These are phyloP conservation scores for Ormyrus nitidulus DNA, from an alignment of 2,888 invertebrate genomes.

Conservation along the genomic window DNA sequence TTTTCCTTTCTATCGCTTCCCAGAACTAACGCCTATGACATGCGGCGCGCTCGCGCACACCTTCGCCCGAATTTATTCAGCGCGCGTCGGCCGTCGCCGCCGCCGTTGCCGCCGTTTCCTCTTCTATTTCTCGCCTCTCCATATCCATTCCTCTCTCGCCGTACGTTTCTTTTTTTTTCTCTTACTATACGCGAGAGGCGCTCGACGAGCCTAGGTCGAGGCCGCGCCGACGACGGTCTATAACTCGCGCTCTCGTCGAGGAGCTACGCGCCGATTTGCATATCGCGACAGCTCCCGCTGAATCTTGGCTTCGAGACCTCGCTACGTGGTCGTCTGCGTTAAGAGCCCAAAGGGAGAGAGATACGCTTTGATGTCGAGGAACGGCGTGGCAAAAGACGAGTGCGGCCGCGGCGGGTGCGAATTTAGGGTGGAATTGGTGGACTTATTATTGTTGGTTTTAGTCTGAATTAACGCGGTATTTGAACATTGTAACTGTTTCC, in stretches of 20 bases:
- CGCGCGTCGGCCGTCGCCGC: conserved; percentile 25
- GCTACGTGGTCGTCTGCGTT: background rate
- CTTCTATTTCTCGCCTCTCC: conserved; percentile 30
- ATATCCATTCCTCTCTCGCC: background rate
- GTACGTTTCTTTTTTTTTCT: conserved; percentile 1
- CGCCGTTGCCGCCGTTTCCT: conserved; percentile 15
- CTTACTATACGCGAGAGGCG: background rate
- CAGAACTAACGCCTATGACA: too few species aligned
- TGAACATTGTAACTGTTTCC: too few species aligned
- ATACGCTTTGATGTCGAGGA: conserved; percentile 38
- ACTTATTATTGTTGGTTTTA: too few species aligned
- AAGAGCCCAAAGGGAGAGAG: background rate
- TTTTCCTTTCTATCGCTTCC: too few species aligned
- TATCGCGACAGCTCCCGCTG: conserved; percentile 29
- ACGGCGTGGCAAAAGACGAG: background rate
- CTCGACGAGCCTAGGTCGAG: conserved; percentile 37
- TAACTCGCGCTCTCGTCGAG: conserved; percentile 10
- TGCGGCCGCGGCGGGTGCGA: background rate
- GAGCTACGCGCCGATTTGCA: conserved; percentile 26
- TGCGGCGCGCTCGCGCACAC: background rate
- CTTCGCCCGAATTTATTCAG: conserved; percentile 44
- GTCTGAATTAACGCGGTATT: too few species aligned
- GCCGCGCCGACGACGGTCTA: conserved; percentile 29
- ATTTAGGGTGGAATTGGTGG: background rate
- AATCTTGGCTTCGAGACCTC: conserved; percentile 11